These are phyloP conservation scores for Chunga burmeisteri DNA, from an alignment of 2,113 vertebrate genomes.

Conservation along the genomic window DNA sequence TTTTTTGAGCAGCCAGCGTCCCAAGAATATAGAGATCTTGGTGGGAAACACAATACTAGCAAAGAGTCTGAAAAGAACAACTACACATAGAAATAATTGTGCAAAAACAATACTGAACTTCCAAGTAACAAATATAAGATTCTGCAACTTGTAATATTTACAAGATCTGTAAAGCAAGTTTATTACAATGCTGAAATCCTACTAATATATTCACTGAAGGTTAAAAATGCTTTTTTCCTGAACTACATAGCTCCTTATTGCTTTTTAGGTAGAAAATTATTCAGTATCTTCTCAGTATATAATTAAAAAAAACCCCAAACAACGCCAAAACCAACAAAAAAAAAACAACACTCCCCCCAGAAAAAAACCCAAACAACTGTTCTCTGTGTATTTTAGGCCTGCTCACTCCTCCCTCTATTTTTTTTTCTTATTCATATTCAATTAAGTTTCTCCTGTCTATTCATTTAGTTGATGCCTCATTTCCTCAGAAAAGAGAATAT, in stretches of 20 bases:
- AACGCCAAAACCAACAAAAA: background rate
- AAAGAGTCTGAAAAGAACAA: background rate
- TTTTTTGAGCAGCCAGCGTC: background rate
- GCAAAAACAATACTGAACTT: background rate
- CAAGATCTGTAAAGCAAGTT: background rate
- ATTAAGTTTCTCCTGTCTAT: background rate
- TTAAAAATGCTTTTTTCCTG: background rate
- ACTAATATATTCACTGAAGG: background rate
- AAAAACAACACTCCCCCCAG: background rate
- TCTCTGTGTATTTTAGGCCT: background rate
- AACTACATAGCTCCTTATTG: background rate
- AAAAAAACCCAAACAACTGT: background rate
- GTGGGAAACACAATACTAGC: background rate
- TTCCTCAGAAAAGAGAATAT: background rate
- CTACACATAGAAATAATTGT: background rate
- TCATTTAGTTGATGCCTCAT: background rate
- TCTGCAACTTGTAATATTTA: background rate
- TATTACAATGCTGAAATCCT: background rate
- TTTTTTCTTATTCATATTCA: background rate
- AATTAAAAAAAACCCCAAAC: background rate
- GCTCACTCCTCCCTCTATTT: background rate
- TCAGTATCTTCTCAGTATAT: background rate
- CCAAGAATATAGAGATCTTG: fast-evolving
- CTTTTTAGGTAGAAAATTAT: background rate
- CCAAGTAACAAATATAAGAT: background rate